Percentiles rank a stretch among this genome's conserved stretches.
Conservation (phyloP, 1,140 invertebrate genomes). For the Marisa cornuarietis region DNA sequence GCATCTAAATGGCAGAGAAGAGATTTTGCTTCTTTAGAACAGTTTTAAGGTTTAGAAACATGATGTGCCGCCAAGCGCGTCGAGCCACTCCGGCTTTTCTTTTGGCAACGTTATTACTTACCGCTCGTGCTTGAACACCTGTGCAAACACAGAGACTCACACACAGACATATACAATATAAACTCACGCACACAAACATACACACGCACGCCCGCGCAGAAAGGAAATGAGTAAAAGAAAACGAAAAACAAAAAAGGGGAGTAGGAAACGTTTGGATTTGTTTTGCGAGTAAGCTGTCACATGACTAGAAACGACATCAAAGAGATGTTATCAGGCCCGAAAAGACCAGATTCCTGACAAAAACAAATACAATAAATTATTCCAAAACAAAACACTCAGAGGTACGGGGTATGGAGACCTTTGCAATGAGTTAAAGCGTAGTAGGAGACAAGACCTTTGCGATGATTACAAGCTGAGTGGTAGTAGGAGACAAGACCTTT, state of each 20-base stretch:
- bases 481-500: background rate
- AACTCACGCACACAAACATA: conserved; percentile 1
- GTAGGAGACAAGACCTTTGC: background rate
- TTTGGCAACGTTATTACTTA: no score
- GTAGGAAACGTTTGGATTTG: no score
- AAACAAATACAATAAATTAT: background rate
- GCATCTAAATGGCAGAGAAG: no score
- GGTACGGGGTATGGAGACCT: no score
- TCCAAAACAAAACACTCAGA: no score
- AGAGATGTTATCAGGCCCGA: background rate
- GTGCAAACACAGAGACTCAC: background rate
- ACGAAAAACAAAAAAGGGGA: background rate
- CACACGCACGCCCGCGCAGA: conserved; percentile 6
- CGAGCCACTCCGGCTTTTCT: no score
- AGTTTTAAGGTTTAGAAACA: no score
- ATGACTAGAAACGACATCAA: background rate
- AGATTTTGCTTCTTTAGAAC: no score
- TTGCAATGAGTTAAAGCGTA: background rate
- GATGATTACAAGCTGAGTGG: no score
- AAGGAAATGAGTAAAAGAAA: background rate
- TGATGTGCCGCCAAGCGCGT: no score
- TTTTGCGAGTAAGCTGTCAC: no score
- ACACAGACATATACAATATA: conserved; percentile 4
- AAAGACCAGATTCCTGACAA: background rate
- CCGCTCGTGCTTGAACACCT: background rate